phyloP scores from a whole-genome alignment of 2,797 vertebrate species.

The Parotocinclus haroldoi region DNA sequence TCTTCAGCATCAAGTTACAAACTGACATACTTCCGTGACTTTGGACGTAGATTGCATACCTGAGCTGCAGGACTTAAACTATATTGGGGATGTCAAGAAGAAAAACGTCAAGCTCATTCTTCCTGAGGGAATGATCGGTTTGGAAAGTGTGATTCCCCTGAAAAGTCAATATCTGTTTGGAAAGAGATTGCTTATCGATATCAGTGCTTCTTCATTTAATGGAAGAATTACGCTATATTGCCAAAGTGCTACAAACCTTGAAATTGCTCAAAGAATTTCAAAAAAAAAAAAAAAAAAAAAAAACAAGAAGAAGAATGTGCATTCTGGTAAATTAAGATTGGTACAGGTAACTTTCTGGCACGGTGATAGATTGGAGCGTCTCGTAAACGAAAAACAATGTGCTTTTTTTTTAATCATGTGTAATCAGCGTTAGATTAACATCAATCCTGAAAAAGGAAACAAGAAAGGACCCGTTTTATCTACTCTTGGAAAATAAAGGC shows the following conservation, averaged over 20 bases:
- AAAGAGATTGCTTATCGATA: slow-evolving; percentile 47
- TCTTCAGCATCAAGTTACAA: slow-evolving; percentile 55
- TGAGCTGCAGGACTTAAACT: slow-evolving; percentile 64
- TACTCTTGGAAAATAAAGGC: slow-evolving; percentile 51
- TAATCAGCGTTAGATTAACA: slow-evolving; percentile 21
- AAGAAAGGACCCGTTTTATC: slow-evolving; percentile 43
- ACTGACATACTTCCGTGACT: slow-evolving; percentile 57
- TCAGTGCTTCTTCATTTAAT: slow-evolving; percentile 48
- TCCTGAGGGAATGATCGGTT: slow-evolving; percentile 53
- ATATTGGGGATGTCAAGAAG: slow-evolving; percentile 48
- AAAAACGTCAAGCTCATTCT: slow-evolving; percentile 57
- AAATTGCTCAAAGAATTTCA: slow-evolving; percentile 23
- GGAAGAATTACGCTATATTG: slow-evolving; percentile 41
- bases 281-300: slow-evolving; percentile 7
- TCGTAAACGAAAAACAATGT: slow-evolving; percentile 40
- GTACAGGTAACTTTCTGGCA: slow-evolving; percentile 39
- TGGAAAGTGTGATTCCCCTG: slow-evolving; percentile 46
- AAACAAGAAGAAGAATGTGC: neutral
- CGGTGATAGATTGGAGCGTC: slow-evolving; percentile 41
- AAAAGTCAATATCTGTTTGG: slow-evolving; percentile 46
- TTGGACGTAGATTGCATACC: slow-evolving; percentile 61
- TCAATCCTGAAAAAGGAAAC: slow-evolving; percentile 39
- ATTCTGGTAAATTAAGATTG: slow-evolving; percentile 34
- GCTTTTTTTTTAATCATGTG: slow-evolving; percentile 20
- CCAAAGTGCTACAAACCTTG: slow-evolving; percentile 36